These are phyloP conservation scores for Pangasius mekongensis DNA, from an alignment of 2,797 vertebrate species.

Conservation along the genomic window DNA sequence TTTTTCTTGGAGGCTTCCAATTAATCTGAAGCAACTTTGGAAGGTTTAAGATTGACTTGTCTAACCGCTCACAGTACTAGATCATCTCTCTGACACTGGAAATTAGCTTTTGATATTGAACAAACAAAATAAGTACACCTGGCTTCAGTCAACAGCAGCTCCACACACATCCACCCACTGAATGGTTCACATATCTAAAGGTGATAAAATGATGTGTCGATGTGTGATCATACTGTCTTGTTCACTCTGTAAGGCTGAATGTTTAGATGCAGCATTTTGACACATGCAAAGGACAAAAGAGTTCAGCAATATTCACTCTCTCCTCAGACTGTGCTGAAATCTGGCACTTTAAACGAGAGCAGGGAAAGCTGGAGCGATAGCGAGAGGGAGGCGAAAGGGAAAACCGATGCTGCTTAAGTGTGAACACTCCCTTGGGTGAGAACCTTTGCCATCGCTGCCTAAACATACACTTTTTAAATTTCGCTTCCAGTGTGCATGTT, in stretches of 20 bases:
- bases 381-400: not conserved
- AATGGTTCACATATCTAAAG: conserved; percentile 19
- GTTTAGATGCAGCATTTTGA: conserved; percentile 41
- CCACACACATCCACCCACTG: not conserved
- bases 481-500: conserved; percentile 33
- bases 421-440: conserved; percentile 27
- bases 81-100: conserved; percentile 1
- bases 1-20: not conserved
- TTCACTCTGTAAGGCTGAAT: not conserved
- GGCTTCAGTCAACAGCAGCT: not conserved
- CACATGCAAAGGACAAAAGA: conserved; percentile 37
- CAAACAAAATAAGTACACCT: not conserved
- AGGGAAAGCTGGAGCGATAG: not conserved
- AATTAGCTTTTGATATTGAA: not conserved
- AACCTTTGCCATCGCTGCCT: conserved; percentile 42
- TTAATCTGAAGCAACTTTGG: not conserved
- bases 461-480: conserved; percentile 56
- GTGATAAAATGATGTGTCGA: conserved; percentile 38
- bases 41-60: not conserved
- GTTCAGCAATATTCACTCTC: conserved; percentile 20
- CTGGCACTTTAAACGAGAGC: conserved; percentile 20
- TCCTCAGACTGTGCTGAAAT: not conserved
- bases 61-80: not conserved
- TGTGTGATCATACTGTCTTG: not conserved
- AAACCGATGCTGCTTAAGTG: conserved; percentile 15